Evolutionary conservation across 2,797 vertebrate species (phyloP), one percentile per base, ranked within the genome.

Genomic region (Silurus aristotelis): DNA sequence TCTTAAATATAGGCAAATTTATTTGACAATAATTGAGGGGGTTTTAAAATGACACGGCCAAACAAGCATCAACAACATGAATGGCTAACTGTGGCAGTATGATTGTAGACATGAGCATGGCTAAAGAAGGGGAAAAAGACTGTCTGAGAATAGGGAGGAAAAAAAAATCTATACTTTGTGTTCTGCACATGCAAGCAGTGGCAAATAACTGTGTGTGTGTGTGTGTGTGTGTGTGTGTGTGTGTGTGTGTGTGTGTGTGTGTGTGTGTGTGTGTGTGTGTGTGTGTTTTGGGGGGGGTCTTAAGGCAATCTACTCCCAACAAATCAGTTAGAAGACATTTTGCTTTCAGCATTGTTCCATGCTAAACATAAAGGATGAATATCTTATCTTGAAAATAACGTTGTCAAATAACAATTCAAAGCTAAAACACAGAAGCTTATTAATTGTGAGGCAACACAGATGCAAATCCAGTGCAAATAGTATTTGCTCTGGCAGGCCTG

Each of bases 161-260:
- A 7, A 25, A 92, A 90, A 94, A 95, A 96, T 97, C 96, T 95
- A 96, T 96, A 95, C 87, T 91, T 94, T 94, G 93, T 93, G 92
- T 91, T 89, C 90, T 93, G 91, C 90, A 94, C 95, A 96, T 93
- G 93, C 92, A 95, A 95, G 93, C 89, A 91, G 93, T 93, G 92
- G 92, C 95, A 96, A 95, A 95, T 92, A 94, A 93, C 88, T 88
- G 92, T 90, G 93, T 93, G 96, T 92, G 92, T 93, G 94, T 6
- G 48, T 52, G 48, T 52, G 31, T 38, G 31, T 38, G 31, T 38
- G 31, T 38, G 31, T 38, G 31, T 38, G 31, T 38, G 31, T 38
- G 31, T 38, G 2, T 38, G 31, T 38, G 31, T 31, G 31, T 31
- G 31, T 31, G 31, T 31, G 31, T 31, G 31, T 38, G 31, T 38